Conservation (phyloP, 1,140 invertebrate species). For the Drosophila hydei region DNA sequence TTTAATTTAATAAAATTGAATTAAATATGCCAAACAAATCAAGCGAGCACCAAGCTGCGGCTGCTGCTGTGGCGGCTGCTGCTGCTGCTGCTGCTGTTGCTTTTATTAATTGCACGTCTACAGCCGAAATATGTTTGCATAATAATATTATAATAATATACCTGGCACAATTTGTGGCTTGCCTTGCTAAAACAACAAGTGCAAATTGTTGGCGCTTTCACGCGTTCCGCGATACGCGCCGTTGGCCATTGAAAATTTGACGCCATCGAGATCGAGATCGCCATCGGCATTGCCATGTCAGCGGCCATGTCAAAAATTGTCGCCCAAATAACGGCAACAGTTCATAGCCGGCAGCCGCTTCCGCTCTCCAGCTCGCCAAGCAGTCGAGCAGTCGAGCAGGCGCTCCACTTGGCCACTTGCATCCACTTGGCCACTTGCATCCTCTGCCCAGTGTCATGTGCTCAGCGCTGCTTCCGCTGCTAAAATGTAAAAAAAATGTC, state of each 20-base stretch:
- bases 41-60: conserved; percentile 45
- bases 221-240: conserved; percentile 60
- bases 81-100: too few relatives aligned
- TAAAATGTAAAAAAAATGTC: conserved; percentile 4
- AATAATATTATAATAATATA: conserved; percentile 22
- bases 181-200: conserved; percentile 2
- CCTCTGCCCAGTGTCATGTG: conserved; percentile 18
- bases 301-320: conserved; percentile 58
- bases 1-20: conserved; percentile 76
- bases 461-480: conserved; percentile 35
- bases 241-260: conserved; percentile 66
- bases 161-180: conserved; percentile 45
- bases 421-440: conserved; percentile 1
- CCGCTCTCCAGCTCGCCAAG: conserved; percentile 15
- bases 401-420: conserved; percentile 25
- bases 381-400: conserved; percentile 3
- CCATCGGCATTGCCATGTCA: conserved; percentile 48
- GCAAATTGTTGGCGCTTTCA: conserved; percentile 69
- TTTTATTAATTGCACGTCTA: conserved; percentile 39
- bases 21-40: conserved; percentile 74
- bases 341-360: neutral
- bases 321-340: conserved; percentile 43
- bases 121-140: conserved; percentile 12
- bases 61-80: too few relatives aligned
- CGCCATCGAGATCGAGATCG: conserved; percentile 40